Evolutionary conservation across 1,140 invertebrate species (phyloP), one percentile per base, ranked within the genome.

Genomic region (Sogatella furcifera): DNA sequence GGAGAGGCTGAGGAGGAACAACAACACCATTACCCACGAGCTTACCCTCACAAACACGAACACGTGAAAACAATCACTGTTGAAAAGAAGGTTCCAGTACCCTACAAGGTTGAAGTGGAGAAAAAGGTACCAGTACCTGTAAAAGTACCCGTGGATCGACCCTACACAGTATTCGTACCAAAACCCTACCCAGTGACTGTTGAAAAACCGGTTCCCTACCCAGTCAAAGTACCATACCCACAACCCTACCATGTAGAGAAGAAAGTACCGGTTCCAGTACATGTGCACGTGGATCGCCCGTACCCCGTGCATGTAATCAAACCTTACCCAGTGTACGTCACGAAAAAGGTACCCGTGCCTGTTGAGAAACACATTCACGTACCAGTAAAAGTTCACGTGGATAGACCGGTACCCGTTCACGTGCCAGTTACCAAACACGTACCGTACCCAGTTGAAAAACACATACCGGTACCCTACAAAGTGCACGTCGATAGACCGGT

Each of bases 211-310:
- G 74, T 83, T 60, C 80, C 79, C 65, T 80, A 81, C 70, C 77
- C 79, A 38, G 80, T 84, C 6, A 84, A 85, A 69, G 81, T 87
- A 42, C 78, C 80, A 31, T 84, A 89, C 19, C 86, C 89, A 72
- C 88, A 85, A 71, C 86, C 85, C 28, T 81, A 63, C 52, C 46
- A 57, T 22, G 68, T 69, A 1, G 65, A 68, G 34, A 69, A 69
- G 60, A 57, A 64, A 8, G 60, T 68, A n/a, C 64, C 63, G 11
- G 64, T 65, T 22, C 66, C 64, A 0, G 63, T 67, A 42, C 60
- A 63, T 21, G 67, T 68, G 0, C 62, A 64, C 0, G 67, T 69
- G 2, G 59, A 60, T 21, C 34, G 53, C 1, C 59, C 59, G 22
- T 54, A 55, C 34, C 28, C 59, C 5, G 59, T 60, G 5, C 52